phyloP scores from a whole-genome alignment of 2,113 vertebrate species.

The Aptenodytes forsteri region DNA sequence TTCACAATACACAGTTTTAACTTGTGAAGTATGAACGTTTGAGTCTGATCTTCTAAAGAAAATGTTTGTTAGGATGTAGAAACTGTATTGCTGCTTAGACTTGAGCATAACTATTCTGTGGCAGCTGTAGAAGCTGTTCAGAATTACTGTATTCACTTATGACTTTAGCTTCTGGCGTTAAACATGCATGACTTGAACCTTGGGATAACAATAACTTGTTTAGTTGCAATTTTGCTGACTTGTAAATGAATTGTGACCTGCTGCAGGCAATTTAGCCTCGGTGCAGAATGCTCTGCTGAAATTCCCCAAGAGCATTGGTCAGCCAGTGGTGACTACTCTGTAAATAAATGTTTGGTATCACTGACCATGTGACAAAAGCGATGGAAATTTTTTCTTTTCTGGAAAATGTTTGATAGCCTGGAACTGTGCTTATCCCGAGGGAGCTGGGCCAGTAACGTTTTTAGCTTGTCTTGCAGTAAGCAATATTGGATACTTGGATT shows the following conservation, averaged over 20 bases:
- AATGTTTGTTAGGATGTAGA: background rate
- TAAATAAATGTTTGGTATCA: background rate
- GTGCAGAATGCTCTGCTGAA: constrained; percentile 26
- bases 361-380: background rate
- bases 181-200: constrained; percentile 54
- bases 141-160: background rate
- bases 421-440: background rate
- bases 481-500: background rate
- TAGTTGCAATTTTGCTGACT: constrained; percentile 39
- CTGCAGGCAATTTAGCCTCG: constrained; percentile 12
- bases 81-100: background rate
- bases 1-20: background rate
- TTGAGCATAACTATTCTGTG: background rate
- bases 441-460: background rate
- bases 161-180: constrained; percentile 20
- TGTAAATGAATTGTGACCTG: constrained; percentile 28
- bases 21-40: background rate
- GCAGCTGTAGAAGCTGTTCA: background rate
- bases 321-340: constrained; percentile 22
- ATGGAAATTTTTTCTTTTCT: background rate
- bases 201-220: constrained; percentile 38
- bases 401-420: background rate
- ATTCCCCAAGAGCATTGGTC: constrained; percentile 42
- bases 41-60: background rate
- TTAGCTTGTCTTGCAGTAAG: background rate